These are phyloP conservation scores for Archivesica marissinica DNA, from an alignment of 1,140 invertebrate species.

Conservation along the genomic window DNA sequence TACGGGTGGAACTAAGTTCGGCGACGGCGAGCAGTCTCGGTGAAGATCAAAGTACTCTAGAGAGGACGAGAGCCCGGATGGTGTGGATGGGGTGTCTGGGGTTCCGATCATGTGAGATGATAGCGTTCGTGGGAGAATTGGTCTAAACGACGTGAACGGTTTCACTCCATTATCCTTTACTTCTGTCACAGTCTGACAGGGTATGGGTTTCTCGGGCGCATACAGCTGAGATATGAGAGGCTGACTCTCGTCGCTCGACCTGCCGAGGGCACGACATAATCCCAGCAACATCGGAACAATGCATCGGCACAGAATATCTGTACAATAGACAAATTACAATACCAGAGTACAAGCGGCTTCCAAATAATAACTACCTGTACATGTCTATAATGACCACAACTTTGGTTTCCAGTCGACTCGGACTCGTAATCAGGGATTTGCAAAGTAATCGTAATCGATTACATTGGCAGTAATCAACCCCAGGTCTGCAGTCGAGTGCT, in stretches of 20 bases:
- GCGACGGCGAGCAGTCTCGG: constrained; percentile 81
- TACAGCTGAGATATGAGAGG: constrained; percentile 94
- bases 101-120: constrained; percentile 89
- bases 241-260: constrained; percentile 89
- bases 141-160: constrained; percentile 85
- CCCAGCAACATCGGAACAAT: constrained; percentile 95
- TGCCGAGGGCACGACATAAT: constrained; percentile 93
- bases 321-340: too few species aligned
- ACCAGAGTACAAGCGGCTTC: too few species aligned
- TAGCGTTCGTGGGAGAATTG: constrained; percentile 96
- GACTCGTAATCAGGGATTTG: too few species aligned
- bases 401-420: too few species aligned
- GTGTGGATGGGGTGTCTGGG: constrained; percentile 65
- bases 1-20: constrained; percentile 82
- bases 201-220: constrained; percentile 80
- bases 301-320: constrained; percentile 91
- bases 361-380: too few species aligned
- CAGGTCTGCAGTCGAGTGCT: too few species aligned
- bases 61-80: constrained; percentile 21
- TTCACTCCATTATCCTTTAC: constrained; percentile 79
- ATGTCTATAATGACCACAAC: too few species aligned
- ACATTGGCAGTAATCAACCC: too few species aligned
- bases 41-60: constrained; percentile 61
- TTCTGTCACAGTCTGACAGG: constrained; percentile 34
- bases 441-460: too few species aligned